These are phyloP conservation scores for Beroe ovata DNA, from an alignment of 37 sponge, comb jelly and placozoan genomes.

Conservation along the genomic window DNA sequence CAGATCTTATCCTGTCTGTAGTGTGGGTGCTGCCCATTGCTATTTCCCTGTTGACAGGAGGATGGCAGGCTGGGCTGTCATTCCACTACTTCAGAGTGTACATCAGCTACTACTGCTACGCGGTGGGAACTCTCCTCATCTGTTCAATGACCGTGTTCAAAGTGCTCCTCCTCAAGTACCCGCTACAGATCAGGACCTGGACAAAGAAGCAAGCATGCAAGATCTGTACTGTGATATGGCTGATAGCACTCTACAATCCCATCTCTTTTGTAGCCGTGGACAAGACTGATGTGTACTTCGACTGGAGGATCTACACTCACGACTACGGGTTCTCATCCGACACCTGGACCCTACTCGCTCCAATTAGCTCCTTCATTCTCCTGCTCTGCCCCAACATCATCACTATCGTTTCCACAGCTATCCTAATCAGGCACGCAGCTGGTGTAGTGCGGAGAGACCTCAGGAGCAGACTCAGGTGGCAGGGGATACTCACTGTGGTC, in stretches of 20 bases:
- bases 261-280: background rate
- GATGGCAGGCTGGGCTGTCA: background rate
- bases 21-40: constrained; percentile 2
- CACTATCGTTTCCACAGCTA: background rate
- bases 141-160: background rate
- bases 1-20: background rate
- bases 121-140: background rate
- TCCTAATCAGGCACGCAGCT: background rate
- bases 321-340: constrained; percentile 21
- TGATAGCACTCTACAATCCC: constrained; percentile 4
- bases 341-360: background rate
- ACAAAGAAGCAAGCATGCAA: background rate
- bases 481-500: background rate
- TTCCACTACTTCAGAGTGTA: background rate
- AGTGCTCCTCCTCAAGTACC: background rate
- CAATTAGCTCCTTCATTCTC: background rate
- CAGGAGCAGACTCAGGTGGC: background rate
- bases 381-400: background rate
- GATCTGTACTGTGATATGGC: background rate
- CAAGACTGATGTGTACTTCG: constrained; percentile 2
- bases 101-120: constrained; percentile 20
- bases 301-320: constrained; percentile 1
- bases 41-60: background rate
- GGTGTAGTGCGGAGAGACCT: background rate
- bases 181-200: background rate